These are phyloP conservation scores for Sebastes jordani DNA, from an alignment of 2,797 vertebrate species.

Conservation along the genomic window DNA sequence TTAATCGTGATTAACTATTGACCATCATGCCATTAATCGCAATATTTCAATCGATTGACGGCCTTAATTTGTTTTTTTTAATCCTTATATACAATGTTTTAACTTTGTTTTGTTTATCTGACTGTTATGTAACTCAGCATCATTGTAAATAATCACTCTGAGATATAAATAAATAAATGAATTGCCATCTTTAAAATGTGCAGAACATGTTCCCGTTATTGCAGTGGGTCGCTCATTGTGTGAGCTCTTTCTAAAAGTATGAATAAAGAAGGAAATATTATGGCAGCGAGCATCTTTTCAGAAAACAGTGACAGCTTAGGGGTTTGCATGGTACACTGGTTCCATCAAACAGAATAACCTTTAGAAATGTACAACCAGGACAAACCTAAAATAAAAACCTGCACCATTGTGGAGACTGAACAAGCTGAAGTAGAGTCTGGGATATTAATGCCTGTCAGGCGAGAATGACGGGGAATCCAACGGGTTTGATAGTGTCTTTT, in stretches of 20 bases:
- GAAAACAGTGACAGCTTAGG: conserved; percentile 46
- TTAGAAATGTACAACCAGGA: conserved; percentile 55
- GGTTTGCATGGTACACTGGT: conserved; percentile 54
- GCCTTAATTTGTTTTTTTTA: too few relatives aligned
- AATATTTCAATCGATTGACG: too few relatives aligned
- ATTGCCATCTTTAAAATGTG: neutral
- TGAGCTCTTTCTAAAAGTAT: conserved; percentile 40
- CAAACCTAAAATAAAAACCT: conserved; percentile 31
- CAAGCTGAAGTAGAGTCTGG: conserved; percentile 9
- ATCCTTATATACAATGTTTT: neutral
- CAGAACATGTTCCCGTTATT: conserved; percentile 15
- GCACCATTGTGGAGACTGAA: conserved; percentile 26
- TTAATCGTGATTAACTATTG: too few relatives aligned
- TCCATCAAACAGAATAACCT: conserved; percentile 61
- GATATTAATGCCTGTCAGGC: conserved; percentile 46
- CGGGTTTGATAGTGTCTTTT: conserved; percentile 41
- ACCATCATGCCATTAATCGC: too few relatives aligned
- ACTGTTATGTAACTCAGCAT: neutral
- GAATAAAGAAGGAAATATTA: conserved; percentile 50
- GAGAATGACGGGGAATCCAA: conserved; percentile 32
- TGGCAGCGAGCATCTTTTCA: conserved; percentile 49
- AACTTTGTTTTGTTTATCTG: neutral
- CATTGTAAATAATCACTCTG: neutral
- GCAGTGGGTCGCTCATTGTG: conserved; percentile 21
- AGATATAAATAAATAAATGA: neutral